These are phyloP conservation scores for Ctenodactylus gundi DNA, from an alignment of 2,113 vertebrate genomes.

Conservation along the genomic window DNA sequence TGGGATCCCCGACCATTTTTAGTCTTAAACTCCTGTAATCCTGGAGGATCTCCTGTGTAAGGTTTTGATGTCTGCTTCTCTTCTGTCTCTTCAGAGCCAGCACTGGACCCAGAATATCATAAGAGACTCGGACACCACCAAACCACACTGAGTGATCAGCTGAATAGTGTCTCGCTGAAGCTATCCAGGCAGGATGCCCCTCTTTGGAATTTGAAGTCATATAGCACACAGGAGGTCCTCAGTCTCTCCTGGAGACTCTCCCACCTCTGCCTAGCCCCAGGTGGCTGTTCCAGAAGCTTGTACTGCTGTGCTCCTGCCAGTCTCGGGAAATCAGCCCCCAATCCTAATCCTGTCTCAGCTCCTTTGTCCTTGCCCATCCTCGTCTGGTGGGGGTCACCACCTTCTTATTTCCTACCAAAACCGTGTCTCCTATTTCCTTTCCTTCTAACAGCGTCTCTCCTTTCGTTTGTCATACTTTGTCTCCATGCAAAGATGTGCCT, in stretches of 20 bases:
- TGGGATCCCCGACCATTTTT: background rate
- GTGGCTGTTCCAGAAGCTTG: too few relatives aligned
- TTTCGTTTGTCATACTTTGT: background rate
- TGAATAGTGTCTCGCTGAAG: too few relatives aligned
- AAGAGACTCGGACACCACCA: background rate
- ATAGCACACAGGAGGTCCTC: too few relatives aligned
- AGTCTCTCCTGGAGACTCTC: background rate
- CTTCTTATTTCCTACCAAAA: background rate
- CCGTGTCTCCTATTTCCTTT: background rate
- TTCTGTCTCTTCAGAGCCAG: background rate
- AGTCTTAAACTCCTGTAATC: background rate
- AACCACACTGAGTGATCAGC: background rate
- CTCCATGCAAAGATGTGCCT: background rate
- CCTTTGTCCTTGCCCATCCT: background rate
- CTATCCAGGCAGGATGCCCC: too few relatives aligned
- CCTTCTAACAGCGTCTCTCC: background rate
- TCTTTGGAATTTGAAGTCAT: too few relatives aligned
- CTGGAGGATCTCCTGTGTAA: background rate
- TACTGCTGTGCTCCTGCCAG: rapidly evolving
- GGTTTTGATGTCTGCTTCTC: background rate
- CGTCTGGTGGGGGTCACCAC: background rate
- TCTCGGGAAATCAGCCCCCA: background rate
- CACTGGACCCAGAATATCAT: background rate
- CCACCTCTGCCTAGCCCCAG: rapidly evolving
- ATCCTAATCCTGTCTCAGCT: background rate